Evolutionary conservation across 1,140 invertebrate species (phyloP).

Genomic region (Drosophila serrata): DNA sequence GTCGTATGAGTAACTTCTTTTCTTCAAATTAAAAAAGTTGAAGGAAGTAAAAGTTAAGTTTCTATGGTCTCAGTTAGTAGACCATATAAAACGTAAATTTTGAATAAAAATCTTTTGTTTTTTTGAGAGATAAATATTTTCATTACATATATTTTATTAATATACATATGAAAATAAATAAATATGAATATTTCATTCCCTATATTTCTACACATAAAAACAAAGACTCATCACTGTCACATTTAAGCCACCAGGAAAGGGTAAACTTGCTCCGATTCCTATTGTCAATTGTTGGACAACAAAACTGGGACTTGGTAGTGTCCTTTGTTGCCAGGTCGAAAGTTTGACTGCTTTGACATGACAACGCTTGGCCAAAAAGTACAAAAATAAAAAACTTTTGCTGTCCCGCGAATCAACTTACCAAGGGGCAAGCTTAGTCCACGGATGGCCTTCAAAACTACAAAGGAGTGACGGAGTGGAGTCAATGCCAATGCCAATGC

Average conservation of each 20-base stretch:
- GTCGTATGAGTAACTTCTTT: neutral
- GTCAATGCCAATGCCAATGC: neutral
- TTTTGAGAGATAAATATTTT: too few species aligned
- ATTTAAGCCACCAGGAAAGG: neutral
- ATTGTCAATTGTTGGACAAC: neutral
- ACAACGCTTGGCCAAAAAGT: neutral
- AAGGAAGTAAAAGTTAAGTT: too few species aligned
- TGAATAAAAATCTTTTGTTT: too few species aligned
- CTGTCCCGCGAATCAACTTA: slow-evolving; percentile 22
- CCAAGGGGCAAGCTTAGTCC: neutral
- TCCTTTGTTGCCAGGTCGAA: neutral
- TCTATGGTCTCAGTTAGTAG: too few species aligned
- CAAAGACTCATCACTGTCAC: neutral
- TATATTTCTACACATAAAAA: neutral
- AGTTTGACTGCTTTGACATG: slow-evolving; percentile 5
- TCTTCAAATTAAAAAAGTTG: too few species aligned
- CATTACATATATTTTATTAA: neutral
- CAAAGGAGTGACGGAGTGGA: neutral
- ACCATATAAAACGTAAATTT: too few species aligned
- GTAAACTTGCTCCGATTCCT: neutral
- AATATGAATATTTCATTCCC: too few species aligned
- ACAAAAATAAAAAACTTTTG: neutral
- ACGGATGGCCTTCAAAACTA: neutral
- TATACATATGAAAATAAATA: too few species aligned
- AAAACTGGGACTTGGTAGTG: neutral